These are phyloP conservation scores for Fundulus diaphanus DNA, from an alignment of 2,797 vertebrate genomes.

Conservation along the genomic window DNA sequence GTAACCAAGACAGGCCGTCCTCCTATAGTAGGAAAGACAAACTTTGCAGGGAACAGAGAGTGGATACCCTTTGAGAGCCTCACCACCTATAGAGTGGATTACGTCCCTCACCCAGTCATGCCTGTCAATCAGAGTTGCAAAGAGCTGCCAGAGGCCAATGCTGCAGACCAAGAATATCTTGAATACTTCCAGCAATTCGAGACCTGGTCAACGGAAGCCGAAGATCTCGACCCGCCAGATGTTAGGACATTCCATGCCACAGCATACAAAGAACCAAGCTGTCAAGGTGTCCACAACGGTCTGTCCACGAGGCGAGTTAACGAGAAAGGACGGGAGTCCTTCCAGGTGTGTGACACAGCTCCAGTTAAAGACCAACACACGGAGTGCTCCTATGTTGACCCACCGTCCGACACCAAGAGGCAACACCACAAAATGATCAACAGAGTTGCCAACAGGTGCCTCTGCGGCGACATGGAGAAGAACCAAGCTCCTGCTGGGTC, in stretches of 20 bases:
- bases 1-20: neutral
- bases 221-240: neutral
- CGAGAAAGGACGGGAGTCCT: neutral
- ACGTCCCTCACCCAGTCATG: slow-evolving; percentile 17
- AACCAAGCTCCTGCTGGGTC: slow-evolving; percentile 2
- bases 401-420: neutral
- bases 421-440: neutral
- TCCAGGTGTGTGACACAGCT: neutral
- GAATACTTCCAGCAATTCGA: slow-evolving; percentile 37
- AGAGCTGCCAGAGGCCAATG: neutral
- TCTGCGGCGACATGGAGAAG: neutral
- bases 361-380: neutral
- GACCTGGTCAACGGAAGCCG: slow-evolving; percentile 22
- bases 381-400: too few species aligned
- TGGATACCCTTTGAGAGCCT: slow-evolving; percentile 17
- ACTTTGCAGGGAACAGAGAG: neutral
- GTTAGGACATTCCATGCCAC: slow-evolving; percentile 15
- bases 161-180: neutral
- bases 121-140: neutral
- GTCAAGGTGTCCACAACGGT: neutral
- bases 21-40: neutral
- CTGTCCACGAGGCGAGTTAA: neutral
- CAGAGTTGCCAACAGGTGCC: neutral
- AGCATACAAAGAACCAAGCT: neutral
- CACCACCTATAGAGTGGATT: slow-evolving; percentile 60